Evolutionary conservation across 1,140 invertebrate species (phyloP).

Genomic region (Saxidomus purpurata): DNA sequence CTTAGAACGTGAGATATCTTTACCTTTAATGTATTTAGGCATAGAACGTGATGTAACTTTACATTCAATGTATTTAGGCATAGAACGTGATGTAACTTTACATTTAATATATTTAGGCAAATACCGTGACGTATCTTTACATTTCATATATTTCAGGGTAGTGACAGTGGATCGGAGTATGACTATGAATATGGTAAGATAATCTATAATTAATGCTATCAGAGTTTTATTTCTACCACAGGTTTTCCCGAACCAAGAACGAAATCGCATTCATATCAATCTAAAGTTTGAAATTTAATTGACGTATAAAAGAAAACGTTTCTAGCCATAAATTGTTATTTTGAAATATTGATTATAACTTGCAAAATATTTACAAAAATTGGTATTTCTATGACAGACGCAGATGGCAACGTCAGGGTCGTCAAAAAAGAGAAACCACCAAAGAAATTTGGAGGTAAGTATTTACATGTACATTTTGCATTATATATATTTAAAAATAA

Average conservation of each 20-base stretch:
- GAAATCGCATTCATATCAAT: too few species aligned
- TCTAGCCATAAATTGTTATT: too few species aligned
- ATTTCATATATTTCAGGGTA: constrained; percentile 60
- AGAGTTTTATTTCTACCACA: too few species aligned
- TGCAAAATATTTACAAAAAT: neutral
- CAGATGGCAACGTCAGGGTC: constrained; percentile 79
- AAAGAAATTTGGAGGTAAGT: constrained; percentile 57
- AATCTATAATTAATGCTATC: too few species aligned
- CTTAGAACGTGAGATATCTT: too few species aligned
- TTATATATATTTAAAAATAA: too few species aligned
- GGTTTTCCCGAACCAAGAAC: too few species aligned
- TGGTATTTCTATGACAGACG: constrained; percentile 66
- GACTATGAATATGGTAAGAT: constrained; percentile 84
- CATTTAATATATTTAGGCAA: neutral
- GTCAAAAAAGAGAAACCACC: constrained; percentile 76
- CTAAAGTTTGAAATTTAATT: too few species aligned
- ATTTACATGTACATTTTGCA: neutral
- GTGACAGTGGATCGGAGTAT: constrained; percentile 80
- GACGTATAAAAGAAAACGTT: too few species aligned
- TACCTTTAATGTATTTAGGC: too few species aligned
- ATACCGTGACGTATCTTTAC: neutral
- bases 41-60: too few species aligned
- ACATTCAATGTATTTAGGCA: neutral
- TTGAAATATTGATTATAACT: neutral
- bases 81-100: too few species aligned